phyloP scores from a whole-genome alignment of 2,888 invertebrate species.

The Thymelicus acteon region DNA sequence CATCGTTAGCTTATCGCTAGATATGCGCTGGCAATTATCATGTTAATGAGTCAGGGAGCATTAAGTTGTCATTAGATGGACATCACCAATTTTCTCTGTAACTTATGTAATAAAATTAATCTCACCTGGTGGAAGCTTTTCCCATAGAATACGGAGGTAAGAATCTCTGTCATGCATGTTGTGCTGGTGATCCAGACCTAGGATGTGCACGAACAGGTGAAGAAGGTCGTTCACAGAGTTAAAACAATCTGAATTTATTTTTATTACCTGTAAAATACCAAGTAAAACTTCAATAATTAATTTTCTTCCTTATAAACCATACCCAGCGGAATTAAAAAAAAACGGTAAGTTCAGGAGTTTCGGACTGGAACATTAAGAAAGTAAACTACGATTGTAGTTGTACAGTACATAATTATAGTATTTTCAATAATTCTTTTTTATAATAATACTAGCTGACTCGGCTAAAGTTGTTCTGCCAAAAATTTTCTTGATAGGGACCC shows the following conservation, averaged over 20 bases:
- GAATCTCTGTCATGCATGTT: conserved; percentile 74
- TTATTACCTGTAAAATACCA: conserved; percentile 52
- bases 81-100: conserved; percentile 42
- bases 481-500: no score
- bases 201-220: conserved; percentile 70
- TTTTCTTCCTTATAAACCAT: no score
- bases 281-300: background rate
- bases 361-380: no score
- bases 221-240: conserved; percentile 75
- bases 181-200: conserved; percentile 78
- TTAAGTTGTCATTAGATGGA: background rate
- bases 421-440: no score
- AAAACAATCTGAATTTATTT: conserved; percentile 69
- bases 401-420: no score
- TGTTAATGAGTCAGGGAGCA: background rate
- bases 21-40: no score
- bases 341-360: no score
- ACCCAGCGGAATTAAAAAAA: no score
- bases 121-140: conserved; percentile 66
- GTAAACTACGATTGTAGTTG: no score
- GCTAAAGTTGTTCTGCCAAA: no score
- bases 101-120: conserved; percentile 50
- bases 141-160: conserved; percentile 68
- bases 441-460: no score
- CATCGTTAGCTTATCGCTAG: no score